A percentile compares a stretch with the other conserved stretches of the same genome.
Conservation (phyloP, 1,140 invertebrate genomes). For the Rhopalosiphum maidis region DNA sequence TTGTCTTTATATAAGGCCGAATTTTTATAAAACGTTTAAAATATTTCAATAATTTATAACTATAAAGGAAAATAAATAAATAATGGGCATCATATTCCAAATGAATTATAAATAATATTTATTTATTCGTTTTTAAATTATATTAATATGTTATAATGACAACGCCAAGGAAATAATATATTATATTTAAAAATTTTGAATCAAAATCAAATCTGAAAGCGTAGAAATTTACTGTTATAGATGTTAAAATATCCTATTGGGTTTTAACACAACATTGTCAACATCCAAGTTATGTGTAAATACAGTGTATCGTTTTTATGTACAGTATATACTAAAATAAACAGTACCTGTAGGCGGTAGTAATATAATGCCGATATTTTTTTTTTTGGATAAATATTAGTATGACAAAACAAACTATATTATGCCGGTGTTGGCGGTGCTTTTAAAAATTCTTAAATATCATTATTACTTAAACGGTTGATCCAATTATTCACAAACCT, state of each 20-base stretch:
- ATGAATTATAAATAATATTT: too few relatives aligned
- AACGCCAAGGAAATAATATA: too few relatives aligned
- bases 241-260: not conserved
- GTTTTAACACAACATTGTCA: not conserved
- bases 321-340: not conserved
- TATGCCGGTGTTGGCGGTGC: not conserved
- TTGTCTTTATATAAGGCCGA: not conserved
- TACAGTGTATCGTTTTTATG: not conserved
- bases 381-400: not conserved
- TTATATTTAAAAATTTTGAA: not conserved
- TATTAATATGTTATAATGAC: too few relatives aligned
- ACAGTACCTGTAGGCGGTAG: not conserved
- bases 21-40: too few relatives aligned
- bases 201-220: not conserved
- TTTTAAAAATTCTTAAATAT: not conserved
- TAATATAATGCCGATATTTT: not conserved
- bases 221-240: not conserved
- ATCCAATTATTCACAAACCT: not conserved
- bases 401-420: not conserved
- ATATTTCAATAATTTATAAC: too few relatives aligned
- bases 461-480: not conserved
- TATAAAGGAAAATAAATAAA: too few relatives aligned
- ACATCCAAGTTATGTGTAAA: not conserved
- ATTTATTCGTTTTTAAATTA: too few relatives aligned
- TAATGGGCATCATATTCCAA: too few relatives aligned